Base-by-base conservation (phyloP, 2,888 invertebrate genomes). In the Cheilosia grossa region DNA sequence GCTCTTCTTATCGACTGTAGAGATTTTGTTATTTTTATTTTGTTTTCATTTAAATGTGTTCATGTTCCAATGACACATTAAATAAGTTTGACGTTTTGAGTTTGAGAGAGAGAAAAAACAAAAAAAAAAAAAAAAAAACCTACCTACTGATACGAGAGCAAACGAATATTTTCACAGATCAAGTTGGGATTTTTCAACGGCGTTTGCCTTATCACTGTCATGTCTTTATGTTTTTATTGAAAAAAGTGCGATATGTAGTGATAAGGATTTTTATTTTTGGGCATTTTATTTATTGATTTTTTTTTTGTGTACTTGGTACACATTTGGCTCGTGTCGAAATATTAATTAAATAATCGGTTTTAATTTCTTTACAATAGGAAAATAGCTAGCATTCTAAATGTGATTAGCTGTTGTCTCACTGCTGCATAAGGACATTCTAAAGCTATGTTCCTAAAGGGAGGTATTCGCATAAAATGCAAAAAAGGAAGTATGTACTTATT, bases 1-100 rank as follows among this genome's bases (percentile, higher is more conserved):
- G 58, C 58, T 58, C 9, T 19, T 58, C 40, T 58, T 58, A 58
- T 58, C 58, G 24, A 4, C 53, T 9, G 53, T 37, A 54, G 27
- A 54, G 24, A 15, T 54, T 54, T 54, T 53, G 2, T 53, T 63
- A 2, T 44, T 17, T 19, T 17, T 19, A 4, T 47, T 17, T 47
- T 47, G 3, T 47, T 47, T 19, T 44, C n/a, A n/a, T 44, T n/a
- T 44, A 19, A 17, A 19, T 47, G 17, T 47, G 17, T 6, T 47
- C 7, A 17, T 47, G 17, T 47, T 47, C 19, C 47, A 47, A 47
- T 47, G 47, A 47, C 17, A 17, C 17, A 47, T 47, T 47, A 19
- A 47, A 19, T 17, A 47, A 17, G 9, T 47, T 47, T 47, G 17
- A 47, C 17, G 44, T 44, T 44, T 44, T 44, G 15, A 37, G 37